Evolutionary conservation across 2,888 invertebrate species (phyloP), one percentile per base, ranked within the genome.

Genomic region (Sphaerophoria taeniata): DNA sequence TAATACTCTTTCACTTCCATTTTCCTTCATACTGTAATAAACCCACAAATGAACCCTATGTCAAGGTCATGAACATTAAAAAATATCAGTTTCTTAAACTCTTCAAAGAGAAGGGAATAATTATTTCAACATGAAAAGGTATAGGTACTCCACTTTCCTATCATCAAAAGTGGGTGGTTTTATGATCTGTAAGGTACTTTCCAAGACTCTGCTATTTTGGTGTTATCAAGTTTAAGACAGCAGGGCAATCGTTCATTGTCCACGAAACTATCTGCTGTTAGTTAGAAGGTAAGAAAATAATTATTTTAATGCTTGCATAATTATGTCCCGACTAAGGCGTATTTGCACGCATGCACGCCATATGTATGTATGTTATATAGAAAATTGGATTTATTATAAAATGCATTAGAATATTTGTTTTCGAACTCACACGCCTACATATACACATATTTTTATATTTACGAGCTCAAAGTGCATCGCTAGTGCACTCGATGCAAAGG

Each of bases 51-150:
- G 61, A 49, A 7, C 72, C 72, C 55, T 67, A 55, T 82, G 60
- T 82, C 77, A 82, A 82, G 82, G 72, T 78, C 82, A 78, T 67
- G 60, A 11, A 73, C 77, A 53, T 65, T 63, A 24, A 63, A 7
- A 6, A 16, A 56, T 63, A 56, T 60, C 9, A 0, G 45, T 67
- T 67, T 24, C 67, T 56, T 36, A 4, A 47, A 36, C 6, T 3
- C 43, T 3, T 33, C 12, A 24, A 16, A 7, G 7, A 43, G 12
- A 0, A 7, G 36, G 16, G 24, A 24, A 2, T 2, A 24, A 24
- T 24, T 24, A 24, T 24, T 24, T 24, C 24, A 24, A 24, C 24
- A 24, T 24, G 1, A 24, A 24, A 24, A 24, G 24, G 2, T 24
- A 24, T 24, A 24, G 24, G 24, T 24, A 24, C 2, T 24, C 24